Evolutionary conservation across 23 tunicate species (phyloP).

Genomic region (Corella eumyota): DNA sequence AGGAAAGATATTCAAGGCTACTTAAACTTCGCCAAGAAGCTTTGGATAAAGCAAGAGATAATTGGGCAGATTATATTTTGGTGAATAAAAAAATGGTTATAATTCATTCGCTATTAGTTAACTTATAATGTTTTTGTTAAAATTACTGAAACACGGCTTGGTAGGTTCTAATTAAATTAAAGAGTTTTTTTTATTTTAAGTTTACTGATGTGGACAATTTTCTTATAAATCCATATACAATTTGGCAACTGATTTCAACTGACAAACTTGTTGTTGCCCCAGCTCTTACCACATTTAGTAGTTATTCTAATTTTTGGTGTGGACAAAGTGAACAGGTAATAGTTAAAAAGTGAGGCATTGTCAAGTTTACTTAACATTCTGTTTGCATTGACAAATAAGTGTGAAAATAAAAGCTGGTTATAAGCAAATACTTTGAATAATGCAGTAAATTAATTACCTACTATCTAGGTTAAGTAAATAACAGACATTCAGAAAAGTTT

Average conservation of each 20-base stretch:
- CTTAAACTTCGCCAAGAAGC: constrained; percentile 67
- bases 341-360: too few relatives aligned
- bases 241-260: constrained; percentile 53
- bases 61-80: constrained; percentile 70
- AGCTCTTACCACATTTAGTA: constrained; percentile 36
- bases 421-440: too few relatives aligned
- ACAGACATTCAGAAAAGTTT: too few relatives aligned
- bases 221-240: constrained; percentile 53
- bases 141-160: neutral
- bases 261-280: constrained; percentile 79
- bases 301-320: constrained; percentile 90
- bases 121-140: neutral
- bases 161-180: neutral
- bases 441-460: too few relatives aligned
- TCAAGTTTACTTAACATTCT: too few relatives aligned
- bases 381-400: too few relatives aligned
- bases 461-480: too few relatives aligned
- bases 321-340: constrained; percentile 57
- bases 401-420: too few relatives aligned
- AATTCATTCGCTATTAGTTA: neutral
- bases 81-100: constrained; percentile 1
- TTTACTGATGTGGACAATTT: constrained; percentile 79
- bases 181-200: constrained; percentile 14
- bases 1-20: constrained; percentile 48
- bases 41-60: constrained; percentile 48